These are phyloP conservation scores for Caiman crocodilus DNA, from an alignment of 2,797 vertebrate genomes.

Conservation along the genomic window DNA sequence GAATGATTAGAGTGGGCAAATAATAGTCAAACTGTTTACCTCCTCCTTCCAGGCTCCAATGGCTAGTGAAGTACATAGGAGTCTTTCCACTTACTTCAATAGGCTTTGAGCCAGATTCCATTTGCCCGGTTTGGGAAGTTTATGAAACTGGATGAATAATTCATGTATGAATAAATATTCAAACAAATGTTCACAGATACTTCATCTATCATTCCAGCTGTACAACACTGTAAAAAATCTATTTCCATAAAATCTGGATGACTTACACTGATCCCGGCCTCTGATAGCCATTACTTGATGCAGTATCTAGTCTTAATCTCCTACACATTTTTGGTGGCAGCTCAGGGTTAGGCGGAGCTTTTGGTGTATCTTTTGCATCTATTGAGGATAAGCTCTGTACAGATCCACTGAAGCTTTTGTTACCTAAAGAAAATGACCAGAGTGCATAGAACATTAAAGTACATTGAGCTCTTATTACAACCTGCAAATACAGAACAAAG, in stretches of 20 bases:
- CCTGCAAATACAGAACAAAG: neutral
- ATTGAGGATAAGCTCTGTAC: slow-evolving; percentile 92
- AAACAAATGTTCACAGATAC: neutral
- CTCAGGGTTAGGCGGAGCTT: slow-evolving; percentile 85
- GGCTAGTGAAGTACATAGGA: neutral
- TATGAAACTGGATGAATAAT: neutral
- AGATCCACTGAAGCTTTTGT: slow-evolving; percentile 93
- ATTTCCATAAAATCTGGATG: neutral
- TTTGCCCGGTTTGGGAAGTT: neutral
- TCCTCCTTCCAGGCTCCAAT: neutral
- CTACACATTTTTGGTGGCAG: slow-evolving; percentile 86
- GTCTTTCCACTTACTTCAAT: neutral
- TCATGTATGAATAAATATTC: neutral
- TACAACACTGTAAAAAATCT: neutral
- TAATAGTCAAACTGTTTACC: neutral
- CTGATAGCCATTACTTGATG: slow-evolving; percentile 94
- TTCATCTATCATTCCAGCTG: neutral
- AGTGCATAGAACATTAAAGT: neutral
- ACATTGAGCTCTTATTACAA: slow-evolving; percentile 34
- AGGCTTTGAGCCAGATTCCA: neutral
- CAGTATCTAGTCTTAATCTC: slow-evolving; percentile 82
- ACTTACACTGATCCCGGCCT: slow-evolving; percentile 94
- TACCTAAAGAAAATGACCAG: slow-evolving; percentile 86
- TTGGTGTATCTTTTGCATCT: slow-evolving; percentile 86
- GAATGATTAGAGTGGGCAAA: neutral